Base-by-base conservation (phyloP, 2,888 invertebrate genomes). In the Embidobia sp. region DNA sequence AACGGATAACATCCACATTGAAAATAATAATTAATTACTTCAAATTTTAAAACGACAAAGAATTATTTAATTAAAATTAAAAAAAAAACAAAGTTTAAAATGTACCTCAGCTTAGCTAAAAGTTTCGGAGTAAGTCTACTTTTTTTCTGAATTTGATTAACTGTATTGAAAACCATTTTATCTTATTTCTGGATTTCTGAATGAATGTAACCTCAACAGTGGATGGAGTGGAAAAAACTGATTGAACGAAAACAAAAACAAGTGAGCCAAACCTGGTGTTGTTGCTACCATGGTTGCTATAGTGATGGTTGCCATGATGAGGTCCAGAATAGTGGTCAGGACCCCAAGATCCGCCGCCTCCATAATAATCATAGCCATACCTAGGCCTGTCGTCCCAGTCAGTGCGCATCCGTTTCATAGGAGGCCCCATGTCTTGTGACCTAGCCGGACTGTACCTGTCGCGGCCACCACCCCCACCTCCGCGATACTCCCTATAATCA, bases 361-460 rank as follows among this genome's bases (percentile, higher is more conserved):
- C 46, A 18, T 88, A 88, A 77, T 88, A 87, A 73, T 88, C 87
- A 10, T 85, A 85, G 1, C 86, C 83, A 7, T 87, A 87, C 35
- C 85, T 82, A 0, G 87, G 86, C 33, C 89, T 84, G 64, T 87
- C 93, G 77, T 93, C 93, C 96, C 94, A 95, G 72, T 95, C 95
- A 0, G 90, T 91, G 51, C 96, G 91, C 90, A 95, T 94, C 61
- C 96, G 91, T 85, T 96, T 96, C 81, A 93, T 92, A 0, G 95
- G 94, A 3, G 96, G 95, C 10, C 93, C 94, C 84, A 95, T 91
- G 81, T 94, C 93, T 0, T 95, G 95, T 0, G 95, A 95, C 83
- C 94, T 94, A 0, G 95, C 93, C 0, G 90, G 90, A 61, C 91
- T 90, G 77, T 91, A 91, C 19, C 94, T 86, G 27, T 91, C 90